Conservation (phyloP, 2,888 invertebrate genomes). For the Perizoma flavofasciatum region DNA sequence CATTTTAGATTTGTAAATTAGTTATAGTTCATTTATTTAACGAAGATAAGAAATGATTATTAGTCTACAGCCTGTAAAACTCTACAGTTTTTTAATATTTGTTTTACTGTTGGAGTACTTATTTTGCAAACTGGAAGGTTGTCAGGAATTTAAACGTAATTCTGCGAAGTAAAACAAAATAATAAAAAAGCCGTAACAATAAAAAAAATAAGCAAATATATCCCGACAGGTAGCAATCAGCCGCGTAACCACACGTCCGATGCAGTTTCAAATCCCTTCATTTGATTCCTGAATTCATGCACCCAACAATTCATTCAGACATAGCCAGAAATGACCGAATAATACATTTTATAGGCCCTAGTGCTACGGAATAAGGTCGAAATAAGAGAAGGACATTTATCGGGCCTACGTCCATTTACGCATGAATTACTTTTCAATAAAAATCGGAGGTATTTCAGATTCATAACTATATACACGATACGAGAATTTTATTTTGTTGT, state of each 20-base stretch:
- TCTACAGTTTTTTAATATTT: too few relatives aligned
- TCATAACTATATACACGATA: conserved; percentile 40
- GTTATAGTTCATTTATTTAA: conserved; percentile 17
- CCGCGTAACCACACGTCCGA: conserved; percentile 30
- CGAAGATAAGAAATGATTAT: neutral
- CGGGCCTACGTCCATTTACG: conserved; percentile 59
- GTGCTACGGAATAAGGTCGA: conserved; percentile 26
- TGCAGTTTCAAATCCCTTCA: conserved; percentile 39
- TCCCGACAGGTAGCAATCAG: conserved; percentile 22
- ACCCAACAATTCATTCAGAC: conserved; percentile 34
- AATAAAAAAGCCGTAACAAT: too few relatives aligned
- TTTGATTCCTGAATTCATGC: conserved; percentile 49
- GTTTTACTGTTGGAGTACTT: too few relatives aligned
- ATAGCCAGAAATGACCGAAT: conserved; percentile 5
- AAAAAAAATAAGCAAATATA: conserved; percentile 13
- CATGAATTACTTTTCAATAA: conserved; percentile 58
- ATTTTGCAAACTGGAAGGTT: too few relatives aligned
- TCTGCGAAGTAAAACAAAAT: too few relatives aligned
- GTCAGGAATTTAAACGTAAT: too few relatives aligned
- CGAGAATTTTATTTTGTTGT: conserved; percentile 1
- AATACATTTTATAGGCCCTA: conserved; percentile 8
- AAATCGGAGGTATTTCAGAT: conserved; percentile 37
- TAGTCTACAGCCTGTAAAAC: too few relatives aligned
- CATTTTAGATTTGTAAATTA: conserved; percentile 11
- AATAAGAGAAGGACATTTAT: conserved; percentile 37